Evolutionary conservation across 1,140 invertebrate genomes (phyloP).

Genomic region (Maniola jurtina): DNA sequence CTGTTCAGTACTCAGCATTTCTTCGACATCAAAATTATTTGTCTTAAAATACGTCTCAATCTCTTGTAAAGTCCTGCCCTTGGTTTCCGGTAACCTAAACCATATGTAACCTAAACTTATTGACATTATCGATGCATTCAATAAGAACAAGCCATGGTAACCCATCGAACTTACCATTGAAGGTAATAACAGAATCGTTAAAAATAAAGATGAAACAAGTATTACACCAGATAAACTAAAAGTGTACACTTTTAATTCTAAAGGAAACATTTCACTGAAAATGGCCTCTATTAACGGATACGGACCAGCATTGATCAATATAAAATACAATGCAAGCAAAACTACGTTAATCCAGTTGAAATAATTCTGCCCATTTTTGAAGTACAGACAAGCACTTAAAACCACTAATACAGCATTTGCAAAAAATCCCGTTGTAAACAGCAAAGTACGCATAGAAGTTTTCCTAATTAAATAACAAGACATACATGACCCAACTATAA

Average conservation of each 20-base stretch:
- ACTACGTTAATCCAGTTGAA: slow-evolving; percentile 21
- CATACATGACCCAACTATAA: slow-evolving; percentile 18
- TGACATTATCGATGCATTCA: slow-evolving; percentile 19
- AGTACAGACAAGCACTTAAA: slow-evolving; percentile 25
- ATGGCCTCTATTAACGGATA: slow-evolving; percentile 23
- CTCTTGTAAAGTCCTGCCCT: slow-evolving; percentile 27
- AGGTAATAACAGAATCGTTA: slow-evolving; percentile 13
- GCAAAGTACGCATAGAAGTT: slow-evolving; percentile 19
- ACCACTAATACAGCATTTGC: slow-evolving; percentile 11
- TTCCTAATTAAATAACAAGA: slow-evolving; percentile 13
- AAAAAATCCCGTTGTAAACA: slow-evolving; percentile 20
- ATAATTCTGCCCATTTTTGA: slow-evolving; percentile 12
- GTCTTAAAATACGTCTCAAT: slow-evolving; percentile 30
- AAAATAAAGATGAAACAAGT: not conserved
- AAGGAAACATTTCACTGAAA: slow-evolving; percentile 25
- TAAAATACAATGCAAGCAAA: slow-evolving; percentile 25
- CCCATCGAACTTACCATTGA: slow-evolving; percentile 18
- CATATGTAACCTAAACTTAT: slow-evolving; percentile 26
- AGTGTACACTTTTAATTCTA: slow-evolving; percentile 28
- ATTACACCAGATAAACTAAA: slow-evolving; percentile 18
- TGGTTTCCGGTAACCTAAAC: slow-evolving; percentile 26
- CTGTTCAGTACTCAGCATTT: not conserved
- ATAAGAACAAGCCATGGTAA: slow-evolving; percentile 29
- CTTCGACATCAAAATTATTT: slow-evolving; percentile 17
- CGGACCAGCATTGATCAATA: slow-evolving; percentile 25